phyloP scores from a whole-genome alignment of 2,797 vertebrate genomes.

The Molothrus ater region DNA sequence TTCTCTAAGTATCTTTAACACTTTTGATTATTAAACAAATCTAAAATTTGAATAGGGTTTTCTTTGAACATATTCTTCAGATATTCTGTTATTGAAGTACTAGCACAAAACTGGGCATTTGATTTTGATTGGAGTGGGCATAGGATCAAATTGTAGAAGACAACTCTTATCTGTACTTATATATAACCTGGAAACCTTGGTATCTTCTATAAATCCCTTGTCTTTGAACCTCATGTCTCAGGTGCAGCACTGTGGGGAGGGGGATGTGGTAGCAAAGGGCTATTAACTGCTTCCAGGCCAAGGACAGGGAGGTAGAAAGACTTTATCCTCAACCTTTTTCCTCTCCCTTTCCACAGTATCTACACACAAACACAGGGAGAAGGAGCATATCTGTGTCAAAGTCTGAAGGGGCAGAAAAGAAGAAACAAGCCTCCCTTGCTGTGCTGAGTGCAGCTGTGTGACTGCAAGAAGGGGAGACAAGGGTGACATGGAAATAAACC shows the following conservation, averaged over 20 bases:
- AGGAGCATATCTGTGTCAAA: background rate
- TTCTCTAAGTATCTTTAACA: background rate
- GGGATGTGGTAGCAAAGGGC: background rate
- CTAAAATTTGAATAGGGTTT: background rate
- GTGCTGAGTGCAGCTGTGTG: background rate
- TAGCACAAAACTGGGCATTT: background rate
- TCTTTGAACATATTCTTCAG: background rate
- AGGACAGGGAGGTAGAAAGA: background rate
- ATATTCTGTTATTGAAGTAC: background rate
- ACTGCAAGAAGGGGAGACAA: background rate
- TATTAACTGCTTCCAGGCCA: background rate
- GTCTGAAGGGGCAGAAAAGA: background rate
- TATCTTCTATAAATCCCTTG: background rate
- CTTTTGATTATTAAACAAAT: background rate
- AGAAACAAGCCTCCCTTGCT: background rate
- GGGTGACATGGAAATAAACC: background rate
- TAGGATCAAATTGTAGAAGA: background rate
- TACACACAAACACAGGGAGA: background rate
- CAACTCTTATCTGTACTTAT: background rate
- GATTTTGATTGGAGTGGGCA: background rate
- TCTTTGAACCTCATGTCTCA: background rate
- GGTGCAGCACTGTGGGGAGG: background rate
- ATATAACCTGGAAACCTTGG: background rate
- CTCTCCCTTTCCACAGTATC: background rate
- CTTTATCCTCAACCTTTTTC: background rate